phyloP scores from a whole-genome alignment of 2,113 vertebrate species.

The Galbula dea region DNA sequence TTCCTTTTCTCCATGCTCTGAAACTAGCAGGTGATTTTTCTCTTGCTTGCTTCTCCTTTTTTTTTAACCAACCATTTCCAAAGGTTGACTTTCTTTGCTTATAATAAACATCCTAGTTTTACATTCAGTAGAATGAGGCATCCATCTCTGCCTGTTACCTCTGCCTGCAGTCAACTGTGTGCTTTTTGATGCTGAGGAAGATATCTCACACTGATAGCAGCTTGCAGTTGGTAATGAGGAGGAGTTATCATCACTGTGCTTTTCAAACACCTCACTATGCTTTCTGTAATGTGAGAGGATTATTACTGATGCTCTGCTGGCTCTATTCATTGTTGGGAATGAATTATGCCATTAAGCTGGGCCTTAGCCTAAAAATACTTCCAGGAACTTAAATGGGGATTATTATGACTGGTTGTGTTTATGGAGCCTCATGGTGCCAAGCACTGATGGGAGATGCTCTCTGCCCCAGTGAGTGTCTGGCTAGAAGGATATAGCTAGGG shows the following conservation, averaged over 20 bases:
- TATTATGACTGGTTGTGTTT: constrained; percentile 17
- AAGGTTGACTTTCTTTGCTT: neutral
- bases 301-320: constrained; percentile 52
- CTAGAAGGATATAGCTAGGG: neutral
- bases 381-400: constrained; percentile 15
- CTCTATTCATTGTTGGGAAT: constrained; percentile 47
- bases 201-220: constrained; percentile 6
- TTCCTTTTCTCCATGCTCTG: neutral
- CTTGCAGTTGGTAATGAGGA: constrained; percentile 26
- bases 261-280: neutral
- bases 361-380: constrained; percentile 48
- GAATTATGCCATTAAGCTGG: constrained; percentile 48
- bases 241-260: neutral
- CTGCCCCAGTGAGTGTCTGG: neutral
- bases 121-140: neutral
- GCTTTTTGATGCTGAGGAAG: constrained; percentile 4
- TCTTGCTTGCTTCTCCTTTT: no score
- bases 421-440: neutral
- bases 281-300: constrained; percentile 52
- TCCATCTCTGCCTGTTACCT: neutral
- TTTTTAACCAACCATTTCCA: neutral
- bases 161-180: neutral
- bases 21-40: neutral
- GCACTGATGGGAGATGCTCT: neutral
- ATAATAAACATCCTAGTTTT: neutral